These are phyloP conservation scores for Drosophila meridiana DNA, from an alignment of 2,888 invertebrate species.

Conservation along the genomic window DNA sequence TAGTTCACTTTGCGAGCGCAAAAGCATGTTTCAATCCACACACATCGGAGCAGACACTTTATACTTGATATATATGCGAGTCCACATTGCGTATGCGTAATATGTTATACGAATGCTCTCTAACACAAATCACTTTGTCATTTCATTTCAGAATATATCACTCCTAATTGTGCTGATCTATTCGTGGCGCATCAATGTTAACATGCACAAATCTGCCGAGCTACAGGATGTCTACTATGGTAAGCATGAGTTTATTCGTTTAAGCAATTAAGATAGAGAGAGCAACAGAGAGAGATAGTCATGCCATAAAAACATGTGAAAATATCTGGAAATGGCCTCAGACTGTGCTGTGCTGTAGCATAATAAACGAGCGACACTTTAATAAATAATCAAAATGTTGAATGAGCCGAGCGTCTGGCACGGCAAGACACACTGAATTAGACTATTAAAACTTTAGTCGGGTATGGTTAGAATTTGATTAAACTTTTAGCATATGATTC, in stretches of 20 bases:
- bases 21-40: conserved; percentile 25
- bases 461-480: too few relatives aligned
- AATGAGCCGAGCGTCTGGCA: conserved; percentile 1
- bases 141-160: conserved; percentile 90
- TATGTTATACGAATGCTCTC: conserved; percentile 26
- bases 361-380: conserved; percentile 51
- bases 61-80: conserved; percentile 10
- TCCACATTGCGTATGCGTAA: conserved; percentile 52
- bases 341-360: conserved; percentile 19
- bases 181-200: conserved; percentile 91
- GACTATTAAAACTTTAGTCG: not conserved
- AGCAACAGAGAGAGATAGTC: not conserved
- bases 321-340: conserved; percentile 29
- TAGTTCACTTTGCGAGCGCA: conserved; percentile 28
- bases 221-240: conserved; percentile 92
- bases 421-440: conserved; percentile 19
- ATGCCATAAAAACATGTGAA: conserved; percentile 5
- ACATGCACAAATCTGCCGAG: conserved; percentile 89
- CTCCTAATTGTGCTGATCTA: conserved; percentile 90
- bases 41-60: not conserved
- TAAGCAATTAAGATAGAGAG: conserved; percentile 46
- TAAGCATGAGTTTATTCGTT: conserved; percentile 83
- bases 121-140: conserved; percentile 8
- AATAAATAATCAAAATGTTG: conserved; percentile 58
- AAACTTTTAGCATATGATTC: too few relatives aligned